phyloP scores from a whole-genome alignment of 2,797 vertebrate genomes.

The Ctenopoma multispine region DNA sequence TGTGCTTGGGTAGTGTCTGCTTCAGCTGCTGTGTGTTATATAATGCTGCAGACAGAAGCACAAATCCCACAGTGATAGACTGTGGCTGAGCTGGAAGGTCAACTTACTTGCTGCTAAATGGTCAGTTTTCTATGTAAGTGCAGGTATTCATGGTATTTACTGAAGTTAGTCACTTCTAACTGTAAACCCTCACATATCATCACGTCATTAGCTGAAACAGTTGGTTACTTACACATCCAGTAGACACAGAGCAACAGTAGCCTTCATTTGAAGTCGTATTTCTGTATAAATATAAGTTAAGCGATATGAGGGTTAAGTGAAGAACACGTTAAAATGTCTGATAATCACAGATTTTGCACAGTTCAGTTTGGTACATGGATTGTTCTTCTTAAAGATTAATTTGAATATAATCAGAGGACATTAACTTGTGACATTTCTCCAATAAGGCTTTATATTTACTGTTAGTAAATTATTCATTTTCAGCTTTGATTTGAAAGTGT shows the following conservation, averaged over 20 bases:
- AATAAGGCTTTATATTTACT: not conserved
- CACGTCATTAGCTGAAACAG: too few relatives aligned
- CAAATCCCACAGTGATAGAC: conserved; percentile 21
- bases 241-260: too few relatives aligned
- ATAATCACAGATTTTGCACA: not conserved
- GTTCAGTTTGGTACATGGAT: not conserved
- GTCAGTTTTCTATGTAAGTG: conserved; percentile 11
- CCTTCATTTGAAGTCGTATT: too few relatives aligned
- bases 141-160: not conserved
- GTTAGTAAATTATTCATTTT: conserved; percentile 7
- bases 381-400: not conserved
- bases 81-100: conserved; percentile 47
- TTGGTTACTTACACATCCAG: too few relatives aligned
- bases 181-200: too few relatives aligned
- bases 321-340: too few relatives aligned
- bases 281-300: too few relatives aligned
- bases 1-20: conserved; percentile 19
- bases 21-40: conserved; percentile 73
- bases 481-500: not conserved
- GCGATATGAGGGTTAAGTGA: too few relatives aligned
- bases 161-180: too few relatives aligned
- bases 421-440: not conserved
- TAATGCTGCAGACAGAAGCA: conserved; percentile 56
- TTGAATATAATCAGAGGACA: not conserved
- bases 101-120: conserved; percentile 10